Evolutionary conservation across 1,140 invertebrate genomes (phyloP).

Genomic region (Aphaenogaster floridana): DNA sequence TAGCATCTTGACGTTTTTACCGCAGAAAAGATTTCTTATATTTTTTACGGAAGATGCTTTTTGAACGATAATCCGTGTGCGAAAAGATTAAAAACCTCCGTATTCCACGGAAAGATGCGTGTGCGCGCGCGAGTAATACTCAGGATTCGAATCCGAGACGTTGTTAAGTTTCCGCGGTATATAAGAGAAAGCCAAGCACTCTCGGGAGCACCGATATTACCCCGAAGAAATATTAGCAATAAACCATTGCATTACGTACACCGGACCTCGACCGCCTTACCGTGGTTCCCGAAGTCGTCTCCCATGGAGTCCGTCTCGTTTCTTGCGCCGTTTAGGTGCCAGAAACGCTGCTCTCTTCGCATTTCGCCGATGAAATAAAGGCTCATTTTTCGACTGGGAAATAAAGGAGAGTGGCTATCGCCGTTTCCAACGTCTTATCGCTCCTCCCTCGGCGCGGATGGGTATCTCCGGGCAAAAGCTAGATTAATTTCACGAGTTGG

Average conservation of each 20-base stretch:
- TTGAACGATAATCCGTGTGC: neutral
- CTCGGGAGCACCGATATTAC: constrained; percentile 70
- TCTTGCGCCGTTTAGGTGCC: constrained; percentile 69
- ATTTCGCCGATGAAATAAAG: constrained; percentile 75
- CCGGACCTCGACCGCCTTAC: constrained; percentile 19
- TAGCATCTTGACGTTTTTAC: neutral
- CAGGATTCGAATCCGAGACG: constrained; percentile 21
- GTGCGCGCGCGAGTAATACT: neutral
- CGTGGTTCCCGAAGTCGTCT: constrained; percentile 40
- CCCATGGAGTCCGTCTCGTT: constrained; percentile 59
- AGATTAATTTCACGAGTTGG: constrained; percentile 69
- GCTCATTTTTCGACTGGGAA: constrained; percentile 75
- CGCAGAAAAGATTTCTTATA: neutral
- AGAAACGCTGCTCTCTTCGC: constrained; percentile 69
- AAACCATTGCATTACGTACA: constrained; percentile 72
- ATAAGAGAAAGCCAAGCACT: constrained; percentile 41
- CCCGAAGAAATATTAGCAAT: constrained; percentile 75
- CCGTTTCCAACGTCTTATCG: constrained; percentile 68
- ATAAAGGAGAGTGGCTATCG: constrained; percentile 71
- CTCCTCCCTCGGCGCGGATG: constrained; percentile 57
- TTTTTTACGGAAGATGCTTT: neutral
- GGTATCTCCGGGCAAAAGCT: constrained; percentile 65
- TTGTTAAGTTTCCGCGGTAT: constrained; percentile 44
- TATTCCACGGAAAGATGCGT: neutral
- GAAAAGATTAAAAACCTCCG: constrained; percentile 4